Conservation (phyloP, 2,797 vertebrate genomes). For the Alouatta caraya region DNA sequence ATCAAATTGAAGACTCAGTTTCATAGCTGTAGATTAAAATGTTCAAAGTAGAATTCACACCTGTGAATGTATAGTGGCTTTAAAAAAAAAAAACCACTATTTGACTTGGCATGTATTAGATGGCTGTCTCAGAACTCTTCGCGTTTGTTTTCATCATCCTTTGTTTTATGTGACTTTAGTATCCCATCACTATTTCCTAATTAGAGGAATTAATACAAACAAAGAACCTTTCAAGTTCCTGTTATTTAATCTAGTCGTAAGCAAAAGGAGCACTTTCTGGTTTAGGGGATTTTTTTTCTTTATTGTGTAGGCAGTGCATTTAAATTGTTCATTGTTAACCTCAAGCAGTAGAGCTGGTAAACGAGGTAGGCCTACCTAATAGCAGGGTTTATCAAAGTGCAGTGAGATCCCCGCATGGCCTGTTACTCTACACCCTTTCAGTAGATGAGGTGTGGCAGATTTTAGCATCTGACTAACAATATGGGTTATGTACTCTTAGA, state of each 20-base stretch:
- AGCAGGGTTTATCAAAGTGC: neutral
- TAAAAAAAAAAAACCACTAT: neutral
- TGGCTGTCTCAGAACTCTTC: neutral
- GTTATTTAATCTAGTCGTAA: neutral
- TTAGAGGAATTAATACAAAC: conserved; percentile 3
- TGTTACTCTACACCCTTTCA: neutral
- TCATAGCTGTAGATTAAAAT: neutral
- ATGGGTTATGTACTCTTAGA: neutral
- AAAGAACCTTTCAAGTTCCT: conserved; percentile 27
- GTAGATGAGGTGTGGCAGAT: neutral
- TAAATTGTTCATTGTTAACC: conserved; percentile 10
- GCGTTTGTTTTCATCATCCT: neutral
- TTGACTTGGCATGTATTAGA: neutral
- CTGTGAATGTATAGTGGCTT: neutral
- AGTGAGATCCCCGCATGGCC: neutral
- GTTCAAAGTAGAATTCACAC: neutral
- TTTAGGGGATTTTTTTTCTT: neutral
- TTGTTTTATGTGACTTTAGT: neutral
- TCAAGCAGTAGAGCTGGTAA: neutral
- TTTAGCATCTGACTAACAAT: neutral
- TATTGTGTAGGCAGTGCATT: neutral
- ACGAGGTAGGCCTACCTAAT: neutral
- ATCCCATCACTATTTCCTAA: conserved; percentile 1
- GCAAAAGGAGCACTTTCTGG: conserved; percentile 12
- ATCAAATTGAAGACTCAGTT: neutral